These are phyloP conservation scores for Sinhomidia bicolor DNA, from an alignment of 2,888 invertebrate species.

Conservation along the genomic window DNA sequence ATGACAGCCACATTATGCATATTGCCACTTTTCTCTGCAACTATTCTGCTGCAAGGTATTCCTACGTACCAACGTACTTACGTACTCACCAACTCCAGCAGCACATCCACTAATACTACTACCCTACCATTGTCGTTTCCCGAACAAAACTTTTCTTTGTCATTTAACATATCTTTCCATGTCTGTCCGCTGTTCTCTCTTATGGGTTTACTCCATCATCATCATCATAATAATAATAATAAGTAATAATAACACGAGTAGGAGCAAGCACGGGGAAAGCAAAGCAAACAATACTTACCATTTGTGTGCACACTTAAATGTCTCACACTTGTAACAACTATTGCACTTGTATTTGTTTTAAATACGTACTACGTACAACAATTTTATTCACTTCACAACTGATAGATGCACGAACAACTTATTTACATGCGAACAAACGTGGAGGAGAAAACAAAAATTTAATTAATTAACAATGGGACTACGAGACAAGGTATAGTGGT, in stretches of 20 bases:
- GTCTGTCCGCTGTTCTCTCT: not conserved
- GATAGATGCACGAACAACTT: not conserved
- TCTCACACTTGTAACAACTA: too few relatives aligned
- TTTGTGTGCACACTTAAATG: not conserved
- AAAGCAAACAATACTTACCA: constrained; percentile 12
- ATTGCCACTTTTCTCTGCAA: not conserved
- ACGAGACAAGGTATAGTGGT: too few relatives aligned
- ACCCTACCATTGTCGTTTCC: not conserved
- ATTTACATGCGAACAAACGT: too few relatives aligned
- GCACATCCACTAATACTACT: not conserved
- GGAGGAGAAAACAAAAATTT: not conserved
- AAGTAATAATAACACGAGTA: too few relatives aligned
- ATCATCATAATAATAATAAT: too few relatives aligned
- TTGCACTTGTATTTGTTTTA: not conserved
- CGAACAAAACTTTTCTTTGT: constrained; percentile 37
- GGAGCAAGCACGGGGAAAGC: not conserved
- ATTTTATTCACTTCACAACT: not conserved
- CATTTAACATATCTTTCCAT: constrained; percentile 24
- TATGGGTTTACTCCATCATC: not conserved
- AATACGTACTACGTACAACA: not conserved
- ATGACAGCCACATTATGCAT: constrained; percentile 46
- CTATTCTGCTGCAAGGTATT: not conserved
- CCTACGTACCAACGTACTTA: too few relatives aligned
- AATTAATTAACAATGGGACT: constrained; percentile 28
- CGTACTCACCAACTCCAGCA: not conserved